Conservation (phyloP, 2,113 vertebrate species). For the Microcebus lehilahytsara region DNA sequence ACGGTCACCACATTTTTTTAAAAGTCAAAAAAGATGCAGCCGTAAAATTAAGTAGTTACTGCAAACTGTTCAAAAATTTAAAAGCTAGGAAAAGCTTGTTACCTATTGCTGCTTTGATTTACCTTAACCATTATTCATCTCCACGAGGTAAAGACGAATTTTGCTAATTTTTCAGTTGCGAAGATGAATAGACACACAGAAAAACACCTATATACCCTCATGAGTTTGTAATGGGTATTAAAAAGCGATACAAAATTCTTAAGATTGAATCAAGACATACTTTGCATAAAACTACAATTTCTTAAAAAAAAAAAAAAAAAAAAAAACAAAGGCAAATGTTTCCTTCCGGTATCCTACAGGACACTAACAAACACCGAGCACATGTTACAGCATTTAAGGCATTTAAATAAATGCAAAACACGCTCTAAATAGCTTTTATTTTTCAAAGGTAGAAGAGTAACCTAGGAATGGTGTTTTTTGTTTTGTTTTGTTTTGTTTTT, state of each 20-base stretch:
- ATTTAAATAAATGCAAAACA: conserved; percentile 24
- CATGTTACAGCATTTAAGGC: neutral
- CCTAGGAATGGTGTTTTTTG: neutral
- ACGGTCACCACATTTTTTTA: neutral
- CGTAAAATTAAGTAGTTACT: conserved; percentile 55
- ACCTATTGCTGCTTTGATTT: neutral
- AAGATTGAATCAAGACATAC: neutral
- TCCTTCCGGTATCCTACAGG: neutral
- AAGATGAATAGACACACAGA: neutral
- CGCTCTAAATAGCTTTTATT: neutral
- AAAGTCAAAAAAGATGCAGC: neutral
- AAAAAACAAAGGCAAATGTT: neutral
- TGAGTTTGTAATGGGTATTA: neutral
- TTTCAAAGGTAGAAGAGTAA: conserved; percentile 40
- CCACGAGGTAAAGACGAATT: fast-evolving
- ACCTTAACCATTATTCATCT: neutral
- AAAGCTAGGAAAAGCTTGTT: neutral
- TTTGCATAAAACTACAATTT: neutral
- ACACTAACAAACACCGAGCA: neutral
- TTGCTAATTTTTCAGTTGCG: neutral
- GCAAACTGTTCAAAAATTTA: neutral
- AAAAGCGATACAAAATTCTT: neutral
- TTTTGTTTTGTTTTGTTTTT: no score
- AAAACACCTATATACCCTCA: neutral
- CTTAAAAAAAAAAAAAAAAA: neutral